Conservation (phyloP, 1,140 invertebrate genomes). For the Megathymus violae region DNA sequence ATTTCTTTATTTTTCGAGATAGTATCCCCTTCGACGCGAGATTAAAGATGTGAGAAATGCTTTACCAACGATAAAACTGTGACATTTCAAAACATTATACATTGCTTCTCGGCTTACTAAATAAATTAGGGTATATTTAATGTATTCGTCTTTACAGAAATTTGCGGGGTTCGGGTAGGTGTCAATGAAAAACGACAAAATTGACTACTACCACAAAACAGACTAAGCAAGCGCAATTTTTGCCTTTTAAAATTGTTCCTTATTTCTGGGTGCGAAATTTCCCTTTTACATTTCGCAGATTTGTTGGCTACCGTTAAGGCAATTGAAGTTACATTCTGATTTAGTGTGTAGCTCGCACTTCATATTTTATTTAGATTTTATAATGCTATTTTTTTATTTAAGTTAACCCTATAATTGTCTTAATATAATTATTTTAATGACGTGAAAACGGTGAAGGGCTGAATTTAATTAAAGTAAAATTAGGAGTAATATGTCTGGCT, state of each 20-base stretch:
- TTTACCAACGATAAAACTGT: slow-evolving; percentile 29
- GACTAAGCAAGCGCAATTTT: neutral
- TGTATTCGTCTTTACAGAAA: neutral
- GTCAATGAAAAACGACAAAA: slow-evolving; percentile 1
- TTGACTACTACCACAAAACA: neutral
- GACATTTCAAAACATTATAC: slow-evolving; percentile 28
- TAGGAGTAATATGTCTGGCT: too few species aligned
- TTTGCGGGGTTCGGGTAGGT: neutral
- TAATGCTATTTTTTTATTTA: too few species aligned
- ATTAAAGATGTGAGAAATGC: slow-evolving; percentile 40
- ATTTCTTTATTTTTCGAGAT: slow-evolving; percentile 49
- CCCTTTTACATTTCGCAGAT: too few species aligned
- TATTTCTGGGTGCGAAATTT: too few species aligned
- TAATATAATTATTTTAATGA: too few species aligned
- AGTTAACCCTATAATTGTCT: too few species aligned
- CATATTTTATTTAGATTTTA: too few species aligned
- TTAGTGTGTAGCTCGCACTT: too few species aligned
- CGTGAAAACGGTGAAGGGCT: too few species aligned
- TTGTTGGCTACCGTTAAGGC: too few species aligned
- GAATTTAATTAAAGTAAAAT: too few species aligned
- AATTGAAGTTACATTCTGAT: too few species aligned
- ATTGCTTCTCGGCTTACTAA: slow-evolving; percentile 16
- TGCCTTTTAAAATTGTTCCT: neutral
- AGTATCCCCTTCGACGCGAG: slow-evolving; percentile 27
- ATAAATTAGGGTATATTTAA: slow-evolving; percentile 10